Conservation (phyloP, 2,113 vertebrate genomes). For the Leucoraja erinaceus region DNA sequence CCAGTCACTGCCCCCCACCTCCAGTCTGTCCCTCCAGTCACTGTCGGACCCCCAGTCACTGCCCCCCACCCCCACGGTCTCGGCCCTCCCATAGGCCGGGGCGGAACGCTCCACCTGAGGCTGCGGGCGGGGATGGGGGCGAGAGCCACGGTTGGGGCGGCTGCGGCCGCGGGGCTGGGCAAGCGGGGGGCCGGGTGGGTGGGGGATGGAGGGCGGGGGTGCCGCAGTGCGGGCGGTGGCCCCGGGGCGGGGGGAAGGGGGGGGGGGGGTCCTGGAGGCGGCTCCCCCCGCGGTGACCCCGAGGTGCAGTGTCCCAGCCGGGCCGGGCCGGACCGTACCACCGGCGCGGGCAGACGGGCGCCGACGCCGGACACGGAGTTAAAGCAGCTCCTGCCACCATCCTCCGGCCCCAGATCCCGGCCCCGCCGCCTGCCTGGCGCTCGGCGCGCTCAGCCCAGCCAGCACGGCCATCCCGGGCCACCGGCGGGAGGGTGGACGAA, state of each 20-base stretch:
- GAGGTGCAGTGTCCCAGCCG: slow-evolving; percentile 61
- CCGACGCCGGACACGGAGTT: slow-evolving; percentile 42
- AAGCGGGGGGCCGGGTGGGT: neutral
- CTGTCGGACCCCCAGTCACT: no score
- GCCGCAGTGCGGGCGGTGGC: neutral
- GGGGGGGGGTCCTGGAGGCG: neutral
- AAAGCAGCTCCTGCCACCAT: slow-evolving; percentile 2
- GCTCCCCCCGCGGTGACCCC: slow-evolving; percentile 60
- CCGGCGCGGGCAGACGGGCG: slow-evolving; percentile 46
- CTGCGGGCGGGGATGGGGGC: neutral
- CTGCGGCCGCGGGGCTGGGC: neutral
- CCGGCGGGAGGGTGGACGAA: neutral
- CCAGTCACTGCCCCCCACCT: no score
- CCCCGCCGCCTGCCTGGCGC: slow-evolving; percentile 41
- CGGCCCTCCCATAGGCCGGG: neutral
- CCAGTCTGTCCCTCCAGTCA: no score
- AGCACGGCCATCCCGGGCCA: slow-evolving; percentile 15
- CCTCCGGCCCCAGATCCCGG: neutral
- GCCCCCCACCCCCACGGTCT: no score
- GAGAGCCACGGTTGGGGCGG: neutral
- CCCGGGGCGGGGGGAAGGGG: neutral
- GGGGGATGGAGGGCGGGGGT: neutral
- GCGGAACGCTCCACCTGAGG: neutral
- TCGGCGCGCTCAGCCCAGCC: slow-evolving; percentile 40
- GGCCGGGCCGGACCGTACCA: slow-evolving; percentile 72